Evolutionary conservation across 2,888 invertebrate species (phyloP), one percentile per base, ranked within the genome.

Genomic region (Stomorhina lunata): DNA sequence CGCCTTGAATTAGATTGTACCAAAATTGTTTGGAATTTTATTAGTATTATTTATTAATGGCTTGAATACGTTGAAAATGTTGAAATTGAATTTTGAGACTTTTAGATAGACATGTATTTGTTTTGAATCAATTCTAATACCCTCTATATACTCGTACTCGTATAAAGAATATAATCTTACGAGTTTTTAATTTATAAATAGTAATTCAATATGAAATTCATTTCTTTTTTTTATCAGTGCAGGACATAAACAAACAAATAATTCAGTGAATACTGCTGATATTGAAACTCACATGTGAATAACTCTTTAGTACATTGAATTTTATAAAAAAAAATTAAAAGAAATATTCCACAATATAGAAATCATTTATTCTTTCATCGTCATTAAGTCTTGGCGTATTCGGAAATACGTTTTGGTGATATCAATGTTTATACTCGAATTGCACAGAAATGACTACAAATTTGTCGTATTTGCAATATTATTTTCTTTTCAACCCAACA

Each of bases 251-350:
- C 27, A 77, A 69, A 53, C 43, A 61, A 75, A 66, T 57, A 66
- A 40, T 77, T 69, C 50, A 63, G 63, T 69, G 50, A 77, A 77
- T 69, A 61, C 61, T 78, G 63, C 71, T 78, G 78, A 78, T 78
- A 78, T 65, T 45, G 45, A 71, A 63, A 45, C 20, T 22, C 72
- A 79, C 72, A 79, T 79, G 72, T 79, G 66, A 72, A 79, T 71
- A 79, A 79, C 72, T 79, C 79, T 79, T 79, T 72, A 79, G 50
- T 48, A 40, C 48, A 66, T 72, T 78, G 43, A 66, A 50, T 66
- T 79, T 48, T 66, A 22, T 57, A 69, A 45, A 69, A 69, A 73
- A 53, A 48, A 37, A 59, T 32, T 34, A 65, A 73, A 57, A 34
- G 32, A 76, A 77, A 77, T 71, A 72, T 79, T 79, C 78, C 78